A percentile compares a stretch with the other conserved stretches of the same genome.
These are phyloP conservation scores for Eolophus roseicapilla DNA, from an alignment of 2,113 vertebrate species.

Conservation along the genomic window DNA sequence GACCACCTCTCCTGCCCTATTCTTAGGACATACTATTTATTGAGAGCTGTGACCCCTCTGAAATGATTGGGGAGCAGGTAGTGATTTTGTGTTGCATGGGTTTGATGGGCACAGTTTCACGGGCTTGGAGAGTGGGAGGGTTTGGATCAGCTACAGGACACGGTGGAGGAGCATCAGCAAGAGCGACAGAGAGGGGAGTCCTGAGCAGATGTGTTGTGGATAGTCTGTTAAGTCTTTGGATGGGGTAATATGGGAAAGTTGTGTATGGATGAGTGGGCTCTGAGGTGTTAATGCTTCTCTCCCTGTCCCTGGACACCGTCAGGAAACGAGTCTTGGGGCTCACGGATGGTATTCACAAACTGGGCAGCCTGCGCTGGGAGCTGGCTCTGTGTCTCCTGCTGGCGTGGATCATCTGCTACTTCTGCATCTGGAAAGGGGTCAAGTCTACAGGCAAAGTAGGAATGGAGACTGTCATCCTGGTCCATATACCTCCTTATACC, in stretches of 20 bases:
- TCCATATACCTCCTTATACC: background rate
- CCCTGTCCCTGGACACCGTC: background rate
- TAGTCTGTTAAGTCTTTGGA: background rate
- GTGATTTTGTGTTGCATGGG: background rate
- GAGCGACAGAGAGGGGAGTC: background rate
- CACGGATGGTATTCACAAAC: slow-evolving; percentile 79
- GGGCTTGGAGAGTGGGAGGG: background rate
- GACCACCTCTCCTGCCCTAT: background rate
- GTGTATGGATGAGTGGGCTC: background rate
- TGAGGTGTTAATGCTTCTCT: slow-evolving; percentile 2
- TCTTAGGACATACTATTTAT: background rate
- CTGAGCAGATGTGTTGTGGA: background rate
- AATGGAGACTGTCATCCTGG: background rate
- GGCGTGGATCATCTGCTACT: slow-evolving; percentile 81
- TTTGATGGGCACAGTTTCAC: accelerated
- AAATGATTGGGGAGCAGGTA: background rate
- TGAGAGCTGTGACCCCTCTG: background rate
- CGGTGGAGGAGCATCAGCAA: background rate
- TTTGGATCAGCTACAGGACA: background rate
- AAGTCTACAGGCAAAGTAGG: slow-evolving; percentile 84
- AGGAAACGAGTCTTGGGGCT: slow-evolving; percentile 87
- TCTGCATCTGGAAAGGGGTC: slow-evolving; percentile 84
- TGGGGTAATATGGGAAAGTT: background rate
- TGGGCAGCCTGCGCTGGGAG: slow-evolving; percentile 80
- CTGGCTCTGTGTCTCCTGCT: slow-evolving; percentile 76